A percentile compares a stretch with the other conserved stretches of the same genome.
Conservation (phyloP, 2,888 invertebrate genomes). For the Platycnemis pennipes region DNA sequence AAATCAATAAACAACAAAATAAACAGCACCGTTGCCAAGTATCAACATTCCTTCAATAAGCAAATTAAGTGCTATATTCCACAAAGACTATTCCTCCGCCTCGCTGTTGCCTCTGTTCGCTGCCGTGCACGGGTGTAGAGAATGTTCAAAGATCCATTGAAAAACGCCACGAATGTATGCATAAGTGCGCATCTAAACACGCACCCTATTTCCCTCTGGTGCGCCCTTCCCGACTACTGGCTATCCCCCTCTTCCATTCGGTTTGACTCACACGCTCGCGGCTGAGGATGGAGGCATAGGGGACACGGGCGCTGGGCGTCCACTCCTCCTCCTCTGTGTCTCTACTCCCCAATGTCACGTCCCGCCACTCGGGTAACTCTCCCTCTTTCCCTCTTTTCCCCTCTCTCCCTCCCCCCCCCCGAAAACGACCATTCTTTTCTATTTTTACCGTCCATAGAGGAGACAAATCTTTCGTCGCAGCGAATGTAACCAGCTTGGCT, state of each 20-base stretch:
- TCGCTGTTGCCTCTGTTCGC: too few species aligned
- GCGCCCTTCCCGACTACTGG: neutral
- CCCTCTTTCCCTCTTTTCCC: neutral
- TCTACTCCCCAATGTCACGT: neutral
- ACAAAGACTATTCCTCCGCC: too few species aligned
- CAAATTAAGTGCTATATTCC: too few species aligned
- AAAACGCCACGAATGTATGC: neutral
- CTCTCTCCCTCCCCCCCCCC: neutral
- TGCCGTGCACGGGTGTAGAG: too few species aligned
- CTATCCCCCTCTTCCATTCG: neutral
- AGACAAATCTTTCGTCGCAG: slow-evolving; percentile 67
- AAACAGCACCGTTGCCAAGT: too few species aligned
- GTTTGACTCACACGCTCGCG: slow-evolving; percentile 1
- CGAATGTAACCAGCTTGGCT: slow-evolving; percentile 66
- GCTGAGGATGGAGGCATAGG: neutral
- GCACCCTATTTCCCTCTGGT: slow-evolving; percentile 12
- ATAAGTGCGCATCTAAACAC: neutral
- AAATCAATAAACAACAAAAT: too few species aligned
- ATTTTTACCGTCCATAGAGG: slow-evolving; percentile 62
- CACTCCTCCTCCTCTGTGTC: neutral
- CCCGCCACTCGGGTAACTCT: neutral
- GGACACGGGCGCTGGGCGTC: neutral
- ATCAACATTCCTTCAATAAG: too few species aligned
- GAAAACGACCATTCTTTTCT: slow-evolving; percentile 57
- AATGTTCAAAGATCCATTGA: neutral